phyloP scores from a whole-genome alignment of 1,140 invertebrate genomes.

The Pogonomyrmex barbatus region DNA sequence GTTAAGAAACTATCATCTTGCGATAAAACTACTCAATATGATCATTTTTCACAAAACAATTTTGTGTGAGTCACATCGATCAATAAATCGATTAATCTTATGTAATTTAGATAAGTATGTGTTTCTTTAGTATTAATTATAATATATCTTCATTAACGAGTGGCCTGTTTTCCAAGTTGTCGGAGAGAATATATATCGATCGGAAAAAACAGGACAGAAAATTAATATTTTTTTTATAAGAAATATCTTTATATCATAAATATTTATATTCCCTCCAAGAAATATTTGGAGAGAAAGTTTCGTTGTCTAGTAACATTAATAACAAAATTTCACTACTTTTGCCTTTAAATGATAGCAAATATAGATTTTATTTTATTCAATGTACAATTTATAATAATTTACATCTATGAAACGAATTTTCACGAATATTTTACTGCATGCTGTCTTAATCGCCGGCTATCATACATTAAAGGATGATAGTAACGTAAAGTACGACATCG shows the following conservation, averaged over 20 bases:
- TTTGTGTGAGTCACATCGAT: too few species aligned
- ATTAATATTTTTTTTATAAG: not conserved
- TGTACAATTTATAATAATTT: conserved; percentile 18
- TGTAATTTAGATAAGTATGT: too few species aligned
- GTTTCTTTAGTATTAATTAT: too few species aligned
- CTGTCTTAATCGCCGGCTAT: not conserved
- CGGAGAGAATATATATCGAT: too few species aligned
- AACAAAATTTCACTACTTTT: conserved; percentile 6
- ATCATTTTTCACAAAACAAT: too few species aligned
- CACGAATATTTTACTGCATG: not conserved
- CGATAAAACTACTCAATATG: too few species aligned
- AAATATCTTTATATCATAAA: not conserved
- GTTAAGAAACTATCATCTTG: too few species aligned
- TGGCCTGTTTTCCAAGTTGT: too few species aligned
- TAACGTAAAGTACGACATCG: conserved; percentile 32
- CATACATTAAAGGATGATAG: conserved; percentile 4
- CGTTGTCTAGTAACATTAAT: not conserved
- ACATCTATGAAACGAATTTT: not conserved
- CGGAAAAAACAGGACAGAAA: too few species aligned
- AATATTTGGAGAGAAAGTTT: too few species aligned
- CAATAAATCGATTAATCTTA: too few species aligned
- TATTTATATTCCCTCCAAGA: not conserved
- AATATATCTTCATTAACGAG: too few species aligned
- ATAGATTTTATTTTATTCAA: conserved; percentile 14
- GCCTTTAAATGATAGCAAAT: not conserved